Base-by-base conservation (phyloP, 2,113 vertebrate genomes). In the Pseudolaguvia tuberculata region DNA sequence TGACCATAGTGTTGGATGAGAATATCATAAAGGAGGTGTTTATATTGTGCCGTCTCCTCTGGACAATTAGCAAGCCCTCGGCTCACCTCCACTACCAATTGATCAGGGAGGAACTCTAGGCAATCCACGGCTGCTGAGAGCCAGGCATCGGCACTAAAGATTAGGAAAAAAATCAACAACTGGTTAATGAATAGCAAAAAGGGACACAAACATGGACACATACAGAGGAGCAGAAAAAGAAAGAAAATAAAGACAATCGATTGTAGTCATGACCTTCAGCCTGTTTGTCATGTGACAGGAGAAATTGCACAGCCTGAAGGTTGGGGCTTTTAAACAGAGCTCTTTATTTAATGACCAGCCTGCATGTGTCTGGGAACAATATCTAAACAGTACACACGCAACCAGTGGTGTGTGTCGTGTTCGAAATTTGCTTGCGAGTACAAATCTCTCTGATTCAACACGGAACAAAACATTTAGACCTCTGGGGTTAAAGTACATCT, bases 61-160 rank as follows among this genome's bases (percentile, higher is more conserved):
- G 90, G 85, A 20, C 92, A 88, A 31, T 88, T 87, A 5, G 93
- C 92, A 82, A 99, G 84, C 75, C 89, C 95, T 80, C 94, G 90
- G 81, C 96, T 98, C 39, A 98, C 90, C 77, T 97, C 94, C 74
- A 98, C 95, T 79, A 99, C 96, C 83, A 90, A 85, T 1, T 91
- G 88, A 84, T 98, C 96, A 0, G 97, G 95, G 72, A 99, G 91
- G 74, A 94, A 97, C 50, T 99, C 97, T 55, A 99, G 84, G 81
- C 96, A 97, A 86, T 97, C 94, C 51, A 94, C 89, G 0, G 95
- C 95, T 51, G 93, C 92, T 0, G 93, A 94, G 72, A 98, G 88
- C 97, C 96, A 99, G 79, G 95, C 92, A 4, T 98, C 95, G 52
- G 93, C 92, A 87, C 96, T 99, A 74, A 1, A 70, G 18, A 42